Conservation (phyloP, 2,888 invertebrate species). For the Resseliella maxima region DNA sequence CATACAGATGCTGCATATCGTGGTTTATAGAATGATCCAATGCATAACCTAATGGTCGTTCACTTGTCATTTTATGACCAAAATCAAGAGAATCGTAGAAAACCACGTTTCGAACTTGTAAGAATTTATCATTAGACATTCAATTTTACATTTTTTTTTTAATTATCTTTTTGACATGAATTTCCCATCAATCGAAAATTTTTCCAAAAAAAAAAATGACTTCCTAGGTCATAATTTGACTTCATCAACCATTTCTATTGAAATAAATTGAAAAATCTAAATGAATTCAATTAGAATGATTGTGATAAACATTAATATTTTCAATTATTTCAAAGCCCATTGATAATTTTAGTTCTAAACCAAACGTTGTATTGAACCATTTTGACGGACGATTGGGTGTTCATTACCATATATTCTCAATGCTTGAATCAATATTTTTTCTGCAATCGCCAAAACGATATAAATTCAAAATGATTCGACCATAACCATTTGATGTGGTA, state of each 20-base stretch:
- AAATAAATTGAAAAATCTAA: not conserved
- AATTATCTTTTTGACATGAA: too few species aligned
- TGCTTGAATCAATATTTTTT: not conserved
- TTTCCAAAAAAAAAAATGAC: too few species aligned
- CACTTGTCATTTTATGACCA: not conserved
- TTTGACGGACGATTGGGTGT: not conserved
- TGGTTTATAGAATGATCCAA: not conserved
- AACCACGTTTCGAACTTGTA: not conserved
- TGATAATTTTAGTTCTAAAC: not conserved
- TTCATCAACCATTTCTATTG: not conserved
- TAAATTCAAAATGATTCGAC: not conserved
- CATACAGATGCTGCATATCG: not conserved
- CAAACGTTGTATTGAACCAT: not conserved
- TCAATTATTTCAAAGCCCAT: slow-evolving; percentile 6
- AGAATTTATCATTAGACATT: too few species aligned
- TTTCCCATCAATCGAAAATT: too few species aligned
- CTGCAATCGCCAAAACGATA: not conserved
- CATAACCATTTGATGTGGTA: not conserved
- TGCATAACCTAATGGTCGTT: not conserved
- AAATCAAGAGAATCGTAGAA: not conserved
- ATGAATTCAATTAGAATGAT: not conserved
- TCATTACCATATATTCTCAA: not conserved
- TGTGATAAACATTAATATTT: not conserved
- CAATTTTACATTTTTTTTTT: too few species aligned
- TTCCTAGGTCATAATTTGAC: too few species aligned